Evolutionary conservation across 53 echinoderm and acorn worm genomes (phyloP), one percentile per base, ranked within the genome.

Genomic region (Stichopus horrens): DNA sequence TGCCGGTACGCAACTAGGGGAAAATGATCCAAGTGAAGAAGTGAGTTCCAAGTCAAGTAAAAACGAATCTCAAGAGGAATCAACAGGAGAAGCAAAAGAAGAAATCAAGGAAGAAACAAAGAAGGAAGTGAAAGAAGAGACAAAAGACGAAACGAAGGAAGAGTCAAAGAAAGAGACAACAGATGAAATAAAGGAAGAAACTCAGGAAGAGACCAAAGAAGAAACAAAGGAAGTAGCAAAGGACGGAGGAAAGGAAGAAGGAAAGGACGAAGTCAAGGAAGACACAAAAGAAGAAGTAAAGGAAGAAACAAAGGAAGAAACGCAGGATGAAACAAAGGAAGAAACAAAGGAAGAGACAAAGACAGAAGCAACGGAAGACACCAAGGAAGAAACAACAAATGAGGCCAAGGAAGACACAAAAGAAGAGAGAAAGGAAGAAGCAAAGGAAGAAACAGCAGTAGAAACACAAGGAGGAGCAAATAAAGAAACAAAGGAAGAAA

Each of bases 1-100:
- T 83, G 84, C 57, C 37, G 66, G 84, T 4, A 83, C 84, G 37
- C 84, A 83, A 63, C 60, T 83, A 7, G 58, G 84, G 7, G 66
- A 60, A 83, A 83, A 83, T 20, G 60, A 56, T 7, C 58, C 55
- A 57, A 83, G 21, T 57, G 60, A 83, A 65, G 84, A 83, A 23
- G 21, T 59, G n/a, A 37, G 16, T 79, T 9, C 54, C 79, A 7
- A 53, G 16, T 11, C 74, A 9, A 16, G 57, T 4, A n/a, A 66
- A 74, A 53, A 76, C 53, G 58, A 76, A 85, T 20, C 57, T 4
- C 9, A 66, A 74, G 54, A 76, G 54, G 58, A 76, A 85, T n/a
- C 57, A 16, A 0, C 20, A 23, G 73, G 20, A 7, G 22, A 5
- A 86, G 19, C 86, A 19, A 71, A 53, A 11, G 67, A 86, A 54